Percentiles rank a stretch among this genome's conserved stretches.
Conservation (phyloP, 2,888 invertebrate species). For the Fragum sueziense region DNA sequence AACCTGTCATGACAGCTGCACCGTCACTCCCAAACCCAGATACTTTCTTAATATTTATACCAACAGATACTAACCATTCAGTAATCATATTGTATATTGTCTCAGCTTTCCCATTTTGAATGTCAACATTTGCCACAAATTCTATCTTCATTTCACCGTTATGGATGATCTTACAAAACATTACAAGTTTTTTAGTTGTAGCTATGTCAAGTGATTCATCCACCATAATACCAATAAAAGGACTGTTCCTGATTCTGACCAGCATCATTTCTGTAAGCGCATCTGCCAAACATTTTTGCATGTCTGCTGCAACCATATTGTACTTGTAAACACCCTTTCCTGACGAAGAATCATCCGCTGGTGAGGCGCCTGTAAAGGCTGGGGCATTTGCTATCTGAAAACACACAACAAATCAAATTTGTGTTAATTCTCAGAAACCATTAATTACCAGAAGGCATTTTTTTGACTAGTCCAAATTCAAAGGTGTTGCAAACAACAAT, state of each 20-base stretch:
- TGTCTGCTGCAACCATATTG: constrained; percentile 23
- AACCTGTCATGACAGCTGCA: constrained; percentile 41
- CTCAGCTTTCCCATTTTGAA: constrained; percentile 39
- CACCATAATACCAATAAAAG: constrained; percentile 42
- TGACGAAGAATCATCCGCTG: background rate
- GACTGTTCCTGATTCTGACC: constrained; percentile 31
- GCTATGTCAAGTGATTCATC: constrained; percentile 44
- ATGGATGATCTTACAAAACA: constrained; percentile 28
- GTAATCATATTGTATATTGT: constrained; percentile 35
- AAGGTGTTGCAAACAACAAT: background rate
- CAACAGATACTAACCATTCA: constrained; percentile 29
- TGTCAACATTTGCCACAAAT: constrained; percentile 35
- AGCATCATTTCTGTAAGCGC: constrained; percentile 23
- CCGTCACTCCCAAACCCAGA: constrained; percentile 42
- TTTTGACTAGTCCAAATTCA: background rate
- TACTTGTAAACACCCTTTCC: constrained; percentile 24
- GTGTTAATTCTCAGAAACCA: background rate
- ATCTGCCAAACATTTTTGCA: constrained; percentile 25
- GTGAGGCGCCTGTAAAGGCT: constrained; percentile 3
- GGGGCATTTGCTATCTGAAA: constrained; percentile 24
- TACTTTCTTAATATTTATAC: constrained; percentile 18
- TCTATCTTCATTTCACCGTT: constrained; percentile 20
- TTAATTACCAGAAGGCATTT: background rate
- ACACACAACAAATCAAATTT: background rate
- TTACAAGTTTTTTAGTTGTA: constrained; percentile 34